Base-by-base conservation (phyloP, 2,797 vertebrate species). In the Lutra lutra region DNA sequence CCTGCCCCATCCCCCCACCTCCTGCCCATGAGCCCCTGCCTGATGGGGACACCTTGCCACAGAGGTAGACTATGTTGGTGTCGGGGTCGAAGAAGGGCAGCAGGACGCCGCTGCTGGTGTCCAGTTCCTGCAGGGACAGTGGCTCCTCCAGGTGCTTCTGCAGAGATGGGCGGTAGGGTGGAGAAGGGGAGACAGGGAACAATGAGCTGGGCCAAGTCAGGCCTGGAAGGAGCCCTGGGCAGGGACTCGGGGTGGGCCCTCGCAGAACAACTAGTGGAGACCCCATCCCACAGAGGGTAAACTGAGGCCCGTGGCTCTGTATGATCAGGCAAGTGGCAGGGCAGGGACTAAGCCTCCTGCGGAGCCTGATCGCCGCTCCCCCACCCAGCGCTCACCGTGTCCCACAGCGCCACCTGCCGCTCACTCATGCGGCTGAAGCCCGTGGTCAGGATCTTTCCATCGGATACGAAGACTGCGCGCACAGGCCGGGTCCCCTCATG, bases 361-460 rank as follows among this genome's bases (percentile, higher is more conserved):
- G 80, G n/a, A 27, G 73, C 7, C 7, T 2, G 35, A 35, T 3
- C 43, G 4, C 83, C 0, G 20, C 10, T 32, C 73, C n/a, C 27
- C 5, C 0, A 1, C 70, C 32, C 0, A 0, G 35, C 60, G 88
- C 99, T 99, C 96, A 99, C 99, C 56, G 97, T 99, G 97, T 99
- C 99, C 99, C 99, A 99, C 97, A 99, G 98, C 48, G 99, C 99
- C 99, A 99, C 99, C 99, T 99, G 99, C 84, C 99, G 98, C 98
- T 99, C 99, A 0, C 99, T 99, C 99, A 99, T 99, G 72, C 99
- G 99, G 95, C 99, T 99, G 97, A 99, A 99, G 23, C 99, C 99
- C 0, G 99, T 99, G 62, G 98, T 99, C 96, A 99, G 98, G 98
- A 99, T 99, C 98, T 99, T 99, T 4, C 98, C 99, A 0, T 99